Base-by-base conservation (phyloP, 2,113 vertebrate species). In the Bagarius yarrelli region DNA sequence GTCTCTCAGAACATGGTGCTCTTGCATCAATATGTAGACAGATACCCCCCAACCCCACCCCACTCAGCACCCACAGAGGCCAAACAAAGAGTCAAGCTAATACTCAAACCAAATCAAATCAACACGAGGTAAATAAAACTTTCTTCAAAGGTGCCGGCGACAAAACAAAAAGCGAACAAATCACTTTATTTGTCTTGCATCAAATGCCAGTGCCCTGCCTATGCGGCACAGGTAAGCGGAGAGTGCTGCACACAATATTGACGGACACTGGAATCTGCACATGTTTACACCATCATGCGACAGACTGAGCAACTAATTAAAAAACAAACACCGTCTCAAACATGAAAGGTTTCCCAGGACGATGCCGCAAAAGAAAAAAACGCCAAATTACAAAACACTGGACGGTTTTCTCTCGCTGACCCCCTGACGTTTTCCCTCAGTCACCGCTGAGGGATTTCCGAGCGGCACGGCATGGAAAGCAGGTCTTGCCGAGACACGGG, bases 101-200 rank as follows among this genome's bases (percentile, higher is more conserved):
- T 90, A 92, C 78, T 89, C 90, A 80, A 83, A 75, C 85, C 87
- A 89, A 93, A 93, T 92, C 90, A 91, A 91, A 90, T 88, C 88
- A 83, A 85, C 87, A 86, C 77, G 47, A 81, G 84, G 91, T 87
- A 93, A 93, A 93, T 92, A 92, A 92, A 92, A 92, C 87, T 91
- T 91, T 88, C 87, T 85, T 80, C 72, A 88, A 91, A 86, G 86
- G 78, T 67, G 86, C 63, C 64, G 71, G 86, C 86, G 87, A 87
- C 88, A 92, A 93, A 91, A 92, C 90, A 92, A 90, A 91, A 93
- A 81, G 61, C 90, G 88, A 90, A 93, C 91, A 93, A 93, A 93
- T 93, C 91, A 89, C 90, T 92, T 88, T 92, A 91, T 93, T 93
- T 93, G 91, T 92, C 91, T 92, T 92, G 92, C 89, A 91, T 89